phyloP scores from a whole-genome alignment of 2,888 invertebrate species.

The Amphipyra tragopoginis region DNA sequence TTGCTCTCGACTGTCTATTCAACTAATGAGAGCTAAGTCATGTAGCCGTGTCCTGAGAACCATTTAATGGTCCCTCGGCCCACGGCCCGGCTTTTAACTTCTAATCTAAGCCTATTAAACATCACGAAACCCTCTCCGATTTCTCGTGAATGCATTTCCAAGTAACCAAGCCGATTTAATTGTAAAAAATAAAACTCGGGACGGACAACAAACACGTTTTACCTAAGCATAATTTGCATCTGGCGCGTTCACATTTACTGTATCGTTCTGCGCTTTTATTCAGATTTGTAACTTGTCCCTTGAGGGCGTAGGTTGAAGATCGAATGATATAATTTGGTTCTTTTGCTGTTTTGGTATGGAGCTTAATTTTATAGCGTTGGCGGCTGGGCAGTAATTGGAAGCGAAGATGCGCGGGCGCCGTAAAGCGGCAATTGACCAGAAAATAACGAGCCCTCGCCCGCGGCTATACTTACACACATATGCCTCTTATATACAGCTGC shows the following conservation, averaged over 20 bases:
- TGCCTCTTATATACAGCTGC: slow-evolving; percentile 83
- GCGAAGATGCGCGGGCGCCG: slow-evolving; percentile 89
- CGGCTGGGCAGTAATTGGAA: slow-evolving; percentile 89
- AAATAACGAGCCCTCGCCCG: slow-evolving; percentile 87
- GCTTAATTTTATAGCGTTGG: slow-evolving; percentile 83
- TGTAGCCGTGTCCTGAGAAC: slow-evolving; percentile 76
- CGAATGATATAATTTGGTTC: slow-evolving; percentile 12
- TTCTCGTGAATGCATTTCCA: slow-evolving; percentile 89
- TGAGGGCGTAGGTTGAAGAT: slow-evolving; percentile 55
- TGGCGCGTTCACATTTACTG: slow-evolving; percentile 53
- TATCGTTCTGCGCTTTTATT: slow-evolving; percentile 9
- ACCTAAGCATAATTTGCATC: slow-evolving; percentile 89
- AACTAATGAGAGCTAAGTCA: slow-evolving; percentile 74
- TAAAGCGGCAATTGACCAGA: slow-evolving; percentile 90
- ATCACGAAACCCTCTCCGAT: slow-evolving; percentile 84
- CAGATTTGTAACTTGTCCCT: slow-evolving; percentile 15
- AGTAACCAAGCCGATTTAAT: slow-evolving; percentile 88
- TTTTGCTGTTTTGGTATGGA: slow-evolving; percentile 62
- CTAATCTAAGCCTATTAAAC: slow-evolving; percentile 89
- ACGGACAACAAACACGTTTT: slow-evolving; percentile 88
- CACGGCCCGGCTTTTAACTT: slow-evolving; percentile 86
- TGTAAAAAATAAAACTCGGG: slow-evolving; percentile 88
- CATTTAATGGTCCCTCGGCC: slow-evolving; percentile 77
- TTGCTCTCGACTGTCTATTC: slow-evolving; percentile 57
- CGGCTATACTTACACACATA: slow-evolving; percentile 74